A percentile compares a stretch with the other conserved stretches of the same genome.
Conservation (phyloP, 2,888 invertebrate genomes). For the Zygaena filipendulae region DNA sequence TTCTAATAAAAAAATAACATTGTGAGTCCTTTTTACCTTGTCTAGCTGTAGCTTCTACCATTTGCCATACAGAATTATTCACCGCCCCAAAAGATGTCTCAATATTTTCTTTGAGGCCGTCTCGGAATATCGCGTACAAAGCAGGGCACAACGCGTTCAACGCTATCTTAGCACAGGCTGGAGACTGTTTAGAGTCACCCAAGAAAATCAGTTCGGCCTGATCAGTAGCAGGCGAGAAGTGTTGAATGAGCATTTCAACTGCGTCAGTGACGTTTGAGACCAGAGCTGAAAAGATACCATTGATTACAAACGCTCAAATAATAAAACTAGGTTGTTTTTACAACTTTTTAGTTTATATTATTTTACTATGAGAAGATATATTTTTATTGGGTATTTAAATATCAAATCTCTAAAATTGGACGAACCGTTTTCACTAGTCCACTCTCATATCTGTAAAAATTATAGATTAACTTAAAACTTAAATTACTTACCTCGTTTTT, state of each 20-base stretch:
- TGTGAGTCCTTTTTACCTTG: slow-evolving; percentile 77
- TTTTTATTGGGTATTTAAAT: too few species aligned
- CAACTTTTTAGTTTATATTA: too few species aligned
- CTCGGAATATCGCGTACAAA: slow-evolving; percentile 83
- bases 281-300: slow-evolving; percentile 71
- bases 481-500: slow-evolving; percentile 73
- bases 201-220: slow-evolving; percentile 69
- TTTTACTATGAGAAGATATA: too few species aligned
- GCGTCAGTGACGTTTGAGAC: slow-evolving; percentile 79
- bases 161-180: slow-evolving; percentile 78
- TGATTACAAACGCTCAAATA: too few species aligned
- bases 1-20: neutral
- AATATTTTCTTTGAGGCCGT: slow-evolving; percentile 83
- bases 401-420: too few species aligned
- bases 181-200: slow-evolving; percentile 70
- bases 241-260: slow-evolving; percentile 78
- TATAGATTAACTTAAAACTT: too few species aligned
- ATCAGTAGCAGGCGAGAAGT: slow-evolving; percentile 74
- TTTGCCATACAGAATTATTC: slow-evolving; percentile 89
- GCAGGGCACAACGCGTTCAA: slow-evolving; percentile 84
- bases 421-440: too few species aligned
- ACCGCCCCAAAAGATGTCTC: slow-evolving; percentile 89
- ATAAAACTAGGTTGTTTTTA: too few species aligned
- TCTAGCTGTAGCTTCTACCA: slow-evolving; percentile 88
- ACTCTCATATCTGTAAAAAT: too few species aligned